Evolutionary conservation across 2,797 vertebrate species (phyloP).

Genomic region (Garrulus glandarius): DNA sequence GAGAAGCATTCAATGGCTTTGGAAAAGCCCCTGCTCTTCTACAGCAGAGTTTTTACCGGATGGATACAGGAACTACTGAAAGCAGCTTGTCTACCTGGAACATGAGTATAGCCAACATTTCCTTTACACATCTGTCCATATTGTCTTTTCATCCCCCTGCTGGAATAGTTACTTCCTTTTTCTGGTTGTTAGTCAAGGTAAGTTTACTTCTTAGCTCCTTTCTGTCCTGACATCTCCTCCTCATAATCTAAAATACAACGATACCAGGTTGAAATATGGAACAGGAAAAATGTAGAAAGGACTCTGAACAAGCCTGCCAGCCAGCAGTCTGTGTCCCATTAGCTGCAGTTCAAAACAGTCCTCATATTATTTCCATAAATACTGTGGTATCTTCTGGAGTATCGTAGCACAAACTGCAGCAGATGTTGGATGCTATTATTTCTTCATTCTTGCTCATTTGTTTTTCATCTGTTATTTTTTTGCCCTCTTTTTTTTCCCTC

Average conservation of each 20-base stretch:
- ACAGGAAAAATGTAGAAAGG: background rate
- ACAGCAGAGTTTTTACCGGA: background rate
- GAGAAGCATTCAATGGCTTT: background rate
- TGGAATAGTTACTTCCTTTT: background rate
- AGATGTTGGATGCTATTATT: background rate
- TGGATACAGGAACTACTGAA: background rate
- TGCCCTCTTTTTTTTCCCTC: background rate
- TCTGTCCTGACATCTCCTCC: background rate
- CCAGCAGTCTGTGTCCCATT: background rate
- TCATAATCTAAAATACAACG: fast-evolving
- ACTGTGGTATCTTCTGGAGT: background rate
- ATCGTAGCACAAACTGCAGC: background rate
- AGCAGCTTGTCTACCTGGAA: background rate
- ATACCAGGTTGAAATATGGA: background rate
- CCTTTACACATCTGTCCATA: background rate
- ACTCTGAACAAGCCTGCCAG: background rate
- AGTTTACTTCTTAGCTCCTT: background rate
- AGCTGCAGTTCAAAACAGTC: background rate
- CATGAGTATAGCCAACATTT: background rate
- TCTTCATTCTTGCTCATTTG: slow-evolving; percentile 21
- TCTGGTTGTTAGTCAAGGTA: background rate
- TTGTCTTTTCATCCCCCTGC: background rate
- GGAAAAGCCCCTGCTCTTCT: background rate
- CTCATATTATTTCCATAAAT: background rate
- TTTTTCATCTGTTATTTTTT: background rate